These are phyloP conservation scores for Euclidia mi DNA, from an alignment of 2,888 invertebrate species.

Conservation along the genomic window DNA sequence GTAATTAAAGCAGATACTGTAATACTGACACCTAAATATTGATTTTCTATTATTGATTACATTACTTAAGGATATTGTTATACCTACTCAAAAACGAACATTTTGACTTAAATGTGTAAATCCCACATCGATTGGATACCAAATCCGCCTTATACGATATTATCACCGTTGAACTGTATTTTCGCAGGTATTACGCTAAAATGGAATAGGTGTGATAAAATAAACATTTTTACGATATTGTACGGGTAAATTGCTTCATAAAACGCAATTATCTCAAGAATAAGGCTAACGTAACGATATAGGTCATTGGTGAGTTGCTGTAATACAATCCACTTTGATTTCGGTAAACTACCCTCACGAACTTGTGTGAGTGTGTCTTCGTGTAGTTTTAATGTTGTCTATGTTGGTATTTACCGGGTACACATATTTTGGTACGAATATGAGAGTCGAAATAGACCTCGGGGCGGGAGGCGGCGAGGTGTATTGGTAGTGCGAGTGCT, in stretches of 20 bases:
- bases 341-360: constrained; percentile 6
- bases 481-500: constrained; percentile 4
- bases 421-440: constrained; percentile 3
- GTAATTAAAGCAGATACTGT: no score
- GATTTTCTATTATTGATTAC: no score
- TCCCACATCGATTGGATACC: constrained; percentile 9
- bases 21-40: no score
- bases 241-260: constrained; percentile 82
- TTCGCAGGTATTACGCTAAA: constrained; percentile 74
- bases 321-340: constrained; percentile 44
- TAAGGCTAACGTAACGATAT: constrained; percentile 64
- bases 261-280: constrained; percentile 83
- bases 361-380: constrained; percentile 3
- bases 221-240: constrained; percentile 82
- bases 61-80: background rate
- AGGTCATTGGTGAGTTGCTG: constrained; percentile 46
- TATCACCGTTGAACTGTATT: constrained; percentile 59
- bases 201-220: constrained; percentile 79
- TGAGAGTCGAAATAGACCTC: constrained; percentile 1
- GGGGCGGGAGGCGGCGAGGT: background rate
- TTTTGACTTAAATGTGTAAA: constrained; percentile 12
- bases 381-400: constrained; percentile 7
- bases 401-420: constrained; percentile 2
- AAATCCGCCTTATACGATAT: constrained; percentile 40
- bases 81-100: background rate